A percentile compares a stretch with the other conserved stretches of the same genome.
Evolutionary conservation across 2,888 invertebrate genomes (phyloP).

Genomic region (Hirtodrosophila cameraria): DNA sequence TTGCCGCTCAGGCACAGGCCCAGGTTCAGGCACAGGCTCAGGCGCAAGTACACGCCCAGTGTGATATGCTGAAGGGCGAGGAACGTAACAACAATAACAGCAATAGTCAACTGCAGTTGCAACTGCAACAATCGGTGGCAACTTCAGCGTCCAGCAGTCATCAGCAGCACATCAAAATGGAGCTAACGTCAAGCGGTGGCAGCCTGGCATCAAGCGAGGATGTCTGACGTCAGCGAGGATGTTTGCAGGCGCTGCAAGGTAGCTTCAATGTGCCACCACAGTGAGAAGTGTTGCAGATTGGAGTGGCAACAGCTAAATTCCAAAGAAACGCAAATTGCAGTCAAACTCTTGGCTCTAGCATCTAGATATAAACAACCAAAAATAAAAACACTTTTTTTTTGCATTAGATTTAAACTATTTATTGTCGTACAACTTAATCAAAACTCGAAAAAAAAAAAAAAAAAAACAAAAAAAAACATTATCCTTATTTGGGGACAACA

Average conservation of each 20-base stretch:
- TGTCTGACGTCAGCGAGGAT: slow-evolving; percentile 48
- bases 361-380: too few relatives aligned
- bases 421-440: slow-evolving; percentile 38
- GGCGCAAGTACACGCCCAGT: slow-evolving; percentile 35
- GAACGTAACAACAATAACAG: slow-evolving; percentile 55
- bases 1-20: slow-evolving; percentile 67
- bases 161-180: slow-evolving; percentile 61
- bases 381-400: slow-evolving; percentile 30
- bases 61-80: slow-evolving; percentile 57
- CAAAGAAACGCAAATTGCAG: slow-evolving; percentile 3
- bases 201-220: slow-evolving; percentile 57
- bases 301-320: not conserved
- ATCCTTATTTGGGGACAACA: slow-evolving; percentile 10
- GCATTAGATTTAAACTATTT: slow-evolving; percentile 36
- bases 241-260: not conserved
- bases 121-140: slow-evolving; percentile 28
- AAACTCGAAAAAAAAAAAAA: slow-evolving; percentile 15
- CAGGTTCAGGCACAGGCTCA: slow-evolving; percentile 51
- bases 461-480: slow-evolving; percentile 2
- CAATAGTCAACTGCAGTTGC: slow-evolving; percentile 23
- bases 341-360: too few relatives aligned
- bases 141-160: slow-evolving; percentile 18
- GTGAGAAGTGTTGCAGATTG: not conserved
- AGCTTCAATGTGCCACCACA: slow-evolving; percentile 9
- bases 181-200: slow-evolving; percentile 54